Conservation (phyloP, 2,888 invertebrate genomes). For the Monoplex corrugatus region DNA sequence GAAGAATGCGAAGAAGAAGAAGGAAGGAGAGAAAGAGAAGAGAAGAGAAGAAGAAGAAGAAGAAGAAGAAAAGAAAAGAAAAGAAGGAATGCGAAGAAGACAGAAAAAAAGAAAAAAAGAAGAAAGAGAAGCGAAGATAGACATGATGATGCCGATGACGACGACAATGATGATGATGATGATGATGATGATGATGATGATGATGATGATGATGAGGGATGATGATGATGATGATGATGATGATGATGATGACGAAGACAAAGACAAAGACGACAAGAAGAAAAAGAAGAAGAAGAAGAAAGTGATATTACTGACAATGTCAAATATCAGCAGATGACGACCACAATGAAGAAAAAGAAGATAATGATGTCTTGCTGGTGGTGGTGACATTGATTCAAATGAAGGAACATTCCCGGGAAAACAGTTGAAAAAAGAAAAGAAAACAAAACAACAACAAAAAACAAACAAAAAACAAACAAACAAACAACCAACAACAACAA, state of each 20-base stretch:
- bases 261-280: background rate
- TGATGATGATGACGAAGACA: background rate
- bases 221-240: background rate
- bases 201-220: background rate
- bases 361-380: too few relatives aligned
- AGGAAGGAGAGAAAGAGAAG: background rate
- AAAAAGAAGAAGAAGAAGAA: background rate
- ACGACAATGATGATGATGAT: background rate
- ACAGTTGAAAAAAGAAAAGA: too few relatives aligned
- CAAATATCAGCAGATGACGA: too few relatives aligned
- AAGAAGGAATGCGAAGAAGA: background rate
- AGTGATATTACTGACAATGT: too few relatives aligned
- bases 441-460: too few relatives aligned
- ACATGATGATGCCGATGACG: background rate
- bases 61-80: background rate
- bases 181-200: background rate
- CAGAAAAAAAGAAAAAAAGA: background rate
- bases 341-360: too few relatives aligned
- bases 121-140: background rate
- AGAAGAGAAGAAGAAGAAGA: background rate
- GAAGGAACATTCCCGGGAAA: too few relatives aligned
- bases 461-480: too few relatives aligned
- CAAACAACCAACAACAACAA: too few relatives aligned
- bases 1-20: background rate
- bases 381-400: too few relatives aligned